Evolutionary conservation across 2,888 invertebrate genomes (phyloP), one percentile per base, ranked within the genome.

Genomic region (Philhelius pedissequus): DNA sequence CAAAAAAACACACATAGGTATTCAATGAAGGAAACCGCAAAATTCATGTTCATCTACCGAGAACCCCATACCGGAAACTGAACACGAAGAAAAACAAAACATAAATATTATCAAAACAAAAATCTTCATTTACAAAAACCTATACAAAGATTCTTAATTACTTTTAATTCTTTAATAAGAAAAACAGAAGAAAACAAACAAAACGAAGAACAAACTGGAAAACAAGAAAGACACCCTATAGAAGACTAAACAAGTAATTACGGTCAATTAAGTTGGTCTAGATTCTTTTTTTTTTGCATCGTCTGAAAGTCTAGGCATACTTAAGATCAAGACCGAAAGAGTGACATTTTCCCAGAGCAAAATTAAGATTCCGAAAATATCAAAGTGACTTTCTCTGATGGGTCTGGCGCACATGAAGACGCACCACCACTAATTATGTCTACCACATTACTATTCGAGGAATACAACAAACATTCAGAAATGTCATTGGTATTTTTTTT

Each of bases 71-170:
- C 43, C 43, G 9, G 43, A 43, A 18, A 18, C 18, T 9, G 32
- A 13, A 38, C n/a, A 40, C 40, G n/a, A n/a, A n/a, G n/a, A 38
- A 15, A n/a, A 38, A 7, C 2, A 6, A 15, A 40, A 40, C 15
- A 15, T 15, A 15, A 6, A 15, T 40, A 15, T 40, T 40, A 78
- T 64, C 77, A 64, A 71, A 78, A 48, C 30, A 20, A 62, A 56
- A 9, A 74, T 74, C 64, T 45, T 13, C 18, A 58, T 22, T 15
- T 9, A 40, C 8, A 1, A 15, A 27, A 58, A n/a, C 13, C n/a
- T n/a, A n/a, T 38, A 2, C 22, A n/a, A 54, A 48, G 8, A 40
- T 30, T 62, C 22, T 52, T 73, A 71, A 71, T 56, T 56, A 27
- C 56, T 20, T 27, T 30, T 18, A 25, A 9, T 27, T 60, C 4